Conservation (phyloP, 2,113 vertebrate genomes). For the Poeciliopsis retropinna region DNA sequence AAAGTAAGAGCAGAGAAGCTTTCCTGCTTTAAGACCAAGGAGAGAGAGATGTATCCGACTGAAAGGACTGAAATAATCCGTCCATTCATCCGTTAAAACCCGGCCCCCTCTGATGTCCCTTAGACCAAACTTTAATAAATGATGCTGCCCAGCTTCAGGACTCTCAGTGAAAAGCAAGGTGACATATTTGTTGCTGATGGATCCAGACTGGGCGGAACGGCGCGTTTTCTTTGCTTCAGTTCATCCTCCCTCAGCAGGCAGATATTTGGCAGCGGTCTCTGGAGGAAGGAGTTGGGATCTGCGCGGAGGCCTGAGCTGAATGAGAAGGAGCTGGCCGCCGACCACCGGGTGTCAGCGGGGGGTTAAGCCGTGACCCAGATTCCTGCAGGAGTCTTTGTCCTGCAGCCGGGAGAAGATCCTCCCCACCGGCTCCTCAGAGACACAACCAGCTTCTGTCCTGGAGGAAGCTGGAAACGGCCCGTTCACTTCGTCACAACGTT, state of each 20-base stretch:
- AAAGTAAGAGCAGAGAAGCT: neutral
- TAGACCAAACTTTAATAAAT: neutral
- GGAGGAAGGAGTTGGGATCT: slow-evolving; percentile 21
- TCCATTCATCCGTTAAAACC: neutral
- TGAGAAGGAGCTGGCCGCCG: slow-evolving; percentile 48
- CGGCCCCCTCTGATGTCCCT: neutral
- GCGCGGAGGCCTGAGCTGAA: slow-evolving; percentile 40
- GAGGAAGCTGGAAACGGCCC: neutral
- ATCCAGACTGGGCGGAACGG: slow-evolving; percentile 32
- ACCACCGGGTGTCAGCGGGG: slow-evolving; percentile 41
- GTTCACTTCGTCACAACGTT: neutral
- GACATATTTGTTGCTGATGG: slow-evolving; percentile 49
- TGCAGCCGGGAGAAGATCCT: slow-evolving; percentile 44
- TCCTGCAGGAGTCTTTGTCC: slow-evolving; percentile 58
- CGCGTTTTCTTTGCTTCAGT: neutral
- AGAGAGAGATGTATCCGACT: neutral
- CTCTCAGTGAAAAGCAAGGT: slow-evolving; percentile 21
- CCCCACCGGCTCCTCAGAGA: slow-evolving; percentile 19
- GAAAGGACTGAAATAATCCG: neutral
- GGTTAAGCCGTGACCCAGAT: slow-evolving; percentile 72
- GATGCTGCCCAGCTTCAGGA: neutral
- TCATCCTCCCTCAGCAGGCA: slow-evolving; percentile 16
- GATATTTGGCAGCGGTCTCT: slow-evolving; percentile 37
- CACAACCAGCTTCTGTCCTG: neutral
- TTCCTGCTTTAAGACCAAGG: neutral